Conservation (phyloP, 2,797 vertebrate genomes). For the Phrynocephalus guinanensis region DNA sequence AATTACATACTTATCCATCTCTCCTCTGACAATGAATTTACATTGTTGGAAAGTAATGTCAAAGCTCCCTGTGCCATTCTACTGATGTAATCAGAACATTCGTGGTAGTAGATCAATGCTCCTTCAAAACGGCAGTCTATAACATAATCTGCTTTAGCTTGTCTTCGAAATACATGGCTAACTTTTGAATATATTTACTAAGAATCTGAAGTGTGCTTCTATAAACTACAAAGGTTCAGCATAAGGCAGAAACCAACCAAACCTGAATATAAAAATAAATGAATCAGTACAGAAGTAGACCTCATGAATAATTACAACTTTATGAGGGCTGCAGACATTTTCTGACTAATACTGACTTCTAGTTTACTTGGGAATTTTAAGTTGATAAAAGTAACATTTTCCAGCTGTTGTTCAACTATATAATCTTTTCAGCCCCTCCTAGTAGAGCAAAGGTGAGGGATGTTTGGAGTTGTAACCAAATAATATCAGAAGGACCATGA, state of each 20-base stretch:
- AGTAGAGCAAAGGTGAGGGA: background rate
- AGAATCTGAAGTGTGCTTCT: background rate
- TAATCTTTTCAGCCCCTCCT: background rate
- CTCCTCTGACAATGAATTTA: conserved; percentile 8
- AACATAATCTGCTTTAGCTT: background rate
- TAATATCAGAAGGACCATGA: background rate
- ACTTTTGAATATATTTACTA: background rate
- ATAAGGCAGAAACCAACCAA: background rate
- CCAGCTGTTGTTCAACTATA: background rate
- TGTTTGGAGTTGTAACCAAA: background rate
- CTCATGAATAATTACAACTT: background rate
- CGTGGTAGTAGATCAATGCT: background rate
- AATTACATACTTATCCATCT: background rate
- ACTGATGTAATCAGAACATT: background rate
- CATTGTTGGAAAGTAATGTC: background rate
- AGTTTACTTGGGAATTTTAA: too few relatives aligned
- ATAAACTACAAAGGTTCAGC: background rate
- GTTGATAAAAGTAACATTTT: too few relatives aligned
- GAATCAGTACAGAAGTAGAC: background rate
- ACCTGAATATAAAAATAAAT: conserved; percentile 17
- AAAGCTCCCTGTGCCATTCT: background rate
- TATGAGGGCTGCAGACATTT: background rate
- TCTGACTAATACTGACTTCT: background rate
- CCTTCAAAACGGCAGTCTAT: background rate
- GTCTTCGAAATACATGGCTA: background rate